A percentile compares a stretch with the other conserved stretches of the same genome.
These are phyloP conservation scores for Distichodus sexfasciatus DNA, from an alignment of 2,797 vertebrate genomes.

Conservation along the genomic window DNA sequence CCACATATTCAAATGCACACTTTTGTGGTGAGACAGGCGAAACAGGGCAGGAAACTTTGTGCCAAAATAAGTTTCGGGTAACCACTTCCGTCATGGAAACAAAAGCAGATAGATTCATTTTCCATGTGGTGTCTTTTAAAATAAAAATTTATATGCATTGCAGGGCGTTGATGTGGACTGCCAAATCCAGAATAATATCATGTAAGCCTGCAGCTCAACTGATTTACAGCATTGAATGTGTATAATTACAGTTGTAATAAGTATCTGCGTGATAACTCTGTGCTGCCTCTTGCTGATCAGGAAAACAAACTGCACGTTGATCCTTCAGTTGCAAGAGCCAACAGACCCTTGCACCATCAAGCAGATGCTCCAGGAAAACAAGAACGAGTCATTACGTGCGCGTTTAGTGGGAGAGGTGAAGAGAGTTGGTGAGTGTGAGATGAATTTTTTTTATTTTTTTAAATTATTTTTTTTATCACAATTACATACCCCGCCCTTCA, in stretches of 20 bases:
- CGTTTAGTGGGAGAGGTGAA: conserved; percentile 50
- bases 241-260: neutral
- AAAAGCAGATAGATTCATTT: neutral
- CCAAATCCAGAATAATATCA: conserved; percentile 22
- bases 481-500: too few relatives aligned
- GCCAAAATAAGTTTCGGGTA: conserved; percentile 21
- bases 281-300: conserved; percentile 46
- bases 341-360: conserved; percentile 49
- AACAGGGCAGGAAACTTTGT: conserved; percentile 27
- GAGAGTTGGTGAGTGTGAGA: conserved; percentile 63
- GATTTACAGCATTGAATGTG: neutral
- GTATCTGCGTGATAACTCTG: neutral
- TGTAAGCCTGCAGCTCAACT: conserved; percentile 31
- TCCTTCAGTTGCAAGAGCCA: conserved; percentile 52
- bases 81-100: neutral
- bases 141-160: conserved; percentile 2
- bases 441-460: neutral
- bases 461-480: neutral
- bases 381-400: neutral
- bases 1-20: neutral
- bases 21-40: neutral
- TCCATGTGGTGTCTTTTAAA: neutral
- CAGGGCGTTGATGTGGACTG: conserved; percentile 57
- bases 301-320: conserved; percentile 51
- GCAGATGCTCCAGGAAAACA: conserved; percentile 45